These are phyloP conservation scores for Jordanella pulchra DNA, from an alignment of 2,797 vertebrate genomes.

Conservation along the genomic window DNA sequence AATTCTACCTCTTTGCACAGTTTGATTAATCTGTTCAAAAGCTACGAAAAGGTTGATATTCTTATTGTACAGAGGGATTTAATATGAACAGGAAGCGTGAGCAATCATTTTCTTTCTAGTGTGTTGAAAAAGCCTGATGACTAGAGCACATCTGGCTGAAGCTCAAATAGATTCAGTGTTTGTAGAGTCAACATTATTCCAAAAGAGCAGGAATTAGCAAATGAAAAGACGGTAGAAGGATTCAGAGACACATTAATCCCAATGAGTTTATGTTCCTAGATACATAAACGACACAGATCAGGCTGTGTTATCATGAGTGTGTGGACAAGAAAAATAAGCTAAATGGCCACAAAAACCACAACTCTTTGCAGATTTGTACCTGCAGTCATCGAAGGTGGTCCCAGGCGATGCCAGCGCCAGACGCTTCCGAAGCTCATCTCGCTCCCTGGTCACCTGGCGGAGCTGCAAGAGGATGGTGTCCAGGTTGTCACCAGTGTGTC, in stretches of 20 bases:
- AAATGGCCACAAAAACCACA: slow-evolving; percentile 13
- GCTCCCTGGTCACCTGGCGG: slow-evolving; percentile 93
- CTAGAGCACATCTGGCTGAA: slow-evolving; percentile 28
- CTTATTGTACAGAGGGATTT: slow-evolving; percentile 12
- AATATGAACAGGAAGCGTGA: slow-evolving; percentile 24
- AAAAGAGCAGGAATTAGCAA: slow-evolving; percentile 10
- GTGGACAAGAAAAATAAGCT: neutral
- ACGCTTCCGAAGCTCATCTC: slow-evolving; percentile 94
- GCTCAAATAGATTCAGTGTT: neutral
- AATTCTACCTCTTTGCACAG: slow-evolving; percentile 18
- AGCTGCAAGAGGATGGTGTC: slow-evolving; percentile 93
- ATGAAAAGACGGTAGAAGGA: slow-evolving; percentile 30
- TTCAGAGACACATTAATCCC: slow-evolving; percentile 11
- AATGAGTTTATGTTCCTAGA: slow-evolving; percentile 9
- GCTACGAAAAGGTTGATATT: slow-evolving; percentile 19
- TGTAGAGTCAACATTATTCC: slow-evolving; percentile 27
- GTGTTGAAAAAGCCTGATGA: slow-evolving; percentile 27
- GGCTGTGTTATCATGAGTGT: slow-evolving; percentile 24
- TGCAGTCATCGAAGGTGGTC: slow-evolving; percentile 96
- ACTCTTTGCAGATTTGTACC: slow-evolving; percentile 70
- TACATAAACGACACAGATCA: slow-evolving; percentile 24
- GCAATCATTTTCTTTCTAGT: slow-evolving; percentile 18
- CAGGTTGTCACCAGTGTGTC: slow-evolving; percentile 90
- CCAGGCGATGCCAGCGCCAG: slow-evolving; percentile 94
- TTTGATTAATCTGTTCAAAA: slow-evolving; percentile 28